Percentiles rank a stretch among this genome's conserved stretches.
phyloP scores from a whole-genome alignment of 2,888 invertebrate species.

The Lomographa bimaculata region DNA sequence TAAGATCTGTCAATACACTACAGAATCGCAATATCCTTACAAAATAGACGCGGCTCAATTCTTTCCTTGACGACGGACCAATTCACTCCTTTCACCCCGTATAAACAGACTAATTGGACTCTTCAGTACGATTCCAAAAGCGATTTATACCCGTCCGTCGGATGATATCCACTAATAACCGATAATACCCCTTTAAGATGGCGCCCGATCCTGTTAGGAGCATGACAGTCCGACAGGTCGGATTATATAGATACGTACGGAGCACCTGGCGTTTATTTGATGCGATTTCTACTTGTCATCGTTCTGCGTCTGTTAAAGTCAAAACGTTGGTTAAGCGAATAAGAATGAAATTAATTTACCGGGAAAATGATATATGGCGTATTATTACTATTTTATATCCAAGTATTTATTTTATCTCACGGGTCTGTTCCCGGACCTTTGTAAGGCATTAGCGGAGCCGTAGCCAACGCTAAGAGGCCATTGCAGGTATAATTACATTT shows the following conservation, averaged over 20 bases:
- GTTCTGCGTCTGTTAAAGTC: too few species aligned
- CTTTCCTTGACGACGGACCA: constrained; percentile 5
- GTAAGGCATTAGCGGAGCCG: too few species aligned
- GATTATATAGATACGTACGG: constrained; percentile 32
- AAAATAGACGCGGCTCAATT: constrained; percentile 2
- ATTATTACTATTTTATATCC: too few species aligned
- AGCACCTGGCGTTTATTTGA: constrained; percentile 15
- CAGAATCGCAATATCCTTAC: too few species aligned
- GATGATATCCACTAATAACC: constrained; percentile 31
- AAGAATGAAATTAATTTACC: too few species aligned
- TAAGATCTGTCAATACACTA: too few species aligned
- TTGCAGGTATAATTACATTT: too few species aligned
- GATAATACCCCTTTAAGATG: constrained; percentile 38
- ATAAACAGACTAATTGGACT: constrained; percentile 26
- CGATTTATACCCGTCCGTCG: constrained; percentile 27
- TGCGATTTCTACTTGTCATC: not conserved
- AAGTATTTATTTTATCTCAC: too few species aligned
- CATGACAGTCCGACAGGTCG: constrained; percentile 27
- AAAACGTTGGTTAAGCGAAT: too few species aligned
- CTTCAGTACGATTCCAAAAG: constrained; percentile 20
- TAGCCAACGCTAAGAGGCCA: too few species aligned
- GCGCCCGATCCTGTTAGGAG: constrained; percentile 31
- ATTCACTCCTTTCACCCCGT: constrained; percentile 20
- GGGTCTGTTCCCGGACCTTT: too few species aligned
- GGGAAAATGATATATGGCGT: too few species aligned